phyloP scores from a whole-genome alignment of 2,888 invertebrate species.

The Phania funesta region DNA sequence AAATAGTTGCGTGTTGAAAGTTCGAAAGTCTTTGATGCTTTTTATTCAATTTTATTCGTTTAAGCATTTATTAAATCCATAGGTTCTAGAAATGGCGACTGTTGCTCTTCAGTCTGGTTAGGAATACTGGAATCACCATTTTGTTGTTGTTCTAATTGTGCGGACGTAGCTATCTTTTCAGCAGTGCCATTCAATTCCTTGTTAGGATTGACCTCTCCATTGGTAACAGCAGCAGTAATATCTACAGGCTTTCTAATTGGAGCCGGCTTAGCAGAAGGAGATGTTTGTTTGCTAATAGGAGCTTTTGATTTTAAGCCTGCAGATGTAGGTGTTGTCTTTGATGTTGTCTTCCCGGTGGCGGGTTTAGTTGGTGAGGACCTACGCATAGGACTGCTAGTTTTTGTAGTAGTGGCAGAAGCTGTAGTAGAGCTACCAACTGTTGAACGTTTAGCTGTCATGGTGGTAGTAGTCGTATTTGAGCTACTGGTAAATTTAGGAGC shows the following conservation, averaged over 20 bases:
- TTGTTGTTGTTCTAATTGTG: slow-evolving; percentile 25
- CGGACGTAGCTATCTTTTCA: not conserved
- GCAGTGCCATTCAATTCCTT: slow-evolving; percentile 38
- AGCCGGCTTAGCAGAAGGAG: slow-evolving; percentile 71
- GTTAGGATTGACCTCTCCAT: slow-evolving; percentile 55
- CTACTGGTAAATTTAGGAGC: slow-evolving; percentile 74
- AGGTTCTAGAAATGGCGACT: slow-evolving; percentile 17
- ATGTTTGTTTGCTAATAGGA: slow-evolving; percentile 67
- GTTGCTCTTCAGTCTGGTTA: slow-evolving; percentile 38
- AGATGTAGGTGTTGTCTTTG: slow-evolving; percentile 54
- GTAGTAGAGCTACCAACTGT: slow-evolving; percentile 46
- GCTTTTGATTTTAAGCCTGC: slow-evolving; percentile 63
- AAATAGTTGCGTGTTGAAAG: slow-evolving; percentile 43
- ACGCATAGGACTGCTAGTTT: slow-evolving; percentile 64
- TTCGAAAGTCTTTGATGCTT: slow-evolving; percentile 52
- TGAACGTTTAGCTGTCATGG: slow-evolving; percentile 71
- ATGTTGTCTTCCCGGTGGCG: slow-evolving; percentile 49
- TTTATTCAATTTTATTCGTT: slow-evolving; percentile 31
- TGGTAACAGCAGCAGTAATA: slow-evolving; percentile 57
- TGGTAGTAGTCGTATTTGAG: slow-evolving; percentile 49
- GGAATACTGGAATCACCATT: slow-evolving; percentile 49
- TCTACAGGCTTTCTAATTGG: slow-evolving; percentile 61
- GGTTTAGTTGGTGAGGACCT: slow-evolving; percentile 72
- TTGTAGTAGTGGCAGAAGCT: slow-evolving; percentile 50
- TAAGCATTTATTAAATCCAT: slow-evolving; percentile 62